Conservation (phyloP, 1,140 invertebrate genomes). For the Teleopsis dalmanni region DNA sequence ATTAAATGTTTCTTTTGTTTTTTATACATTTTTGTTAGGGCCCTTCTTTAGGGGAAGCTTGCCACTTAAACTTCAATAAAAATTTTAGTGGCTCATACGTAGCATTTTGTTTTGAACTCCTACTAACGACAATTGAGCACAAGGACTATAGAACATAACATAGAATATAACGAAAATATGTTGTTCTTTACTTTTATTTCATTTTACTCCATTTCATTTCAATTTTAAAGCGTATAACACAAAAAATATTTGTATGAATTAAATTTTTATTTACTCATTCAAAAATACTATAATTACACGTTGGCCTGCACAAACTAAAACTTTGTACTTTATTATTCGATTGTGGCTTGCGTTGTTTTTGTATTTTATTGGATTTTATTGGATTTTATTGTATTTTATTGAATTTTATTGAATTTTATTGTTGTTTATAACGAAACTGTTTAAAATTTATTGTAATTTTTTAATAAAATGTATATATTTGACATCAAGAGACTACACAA, state of each 20-base stretch:
- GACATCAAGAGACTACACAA: too few relatives aligned
- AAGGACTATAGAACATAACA: conserved; percentile 15
- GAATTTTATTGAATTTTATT: not conserved
- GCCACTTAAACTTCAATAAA: too few relatives aligned
- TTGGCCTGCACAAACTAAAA: not conserved
- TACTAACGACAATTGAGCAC: conserved; percentile 15
- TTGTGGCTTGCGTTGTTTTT: not conserved
- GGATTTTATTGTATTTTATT: not conserved
- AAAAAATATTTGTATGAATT: too few relatives aligned
- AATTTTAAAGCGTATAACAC: too few relatives aligned
- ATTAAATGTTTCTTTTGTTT: not conserved
- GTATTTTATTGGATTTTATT: not conserved
- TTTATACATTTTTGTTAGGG: not conserved
- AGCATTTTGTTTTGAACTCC: conserved; percentile 17
- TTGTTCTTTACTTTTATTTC: not conserved
- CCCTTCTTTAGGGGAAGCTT: too few relatives aligned
- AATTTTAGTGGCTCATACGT: too few relatives aligned
- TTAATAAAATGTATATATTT: conserved; percentile 6
- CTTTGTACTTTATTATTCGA: not conserved
- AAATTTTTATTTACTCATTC: too few relatives aligned
- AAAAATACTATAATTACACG: too few relatives aligned
- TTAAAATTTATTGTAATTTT: not conserved
- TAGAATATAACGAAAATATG: too few relatives aligned
- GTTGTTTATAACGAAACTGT: not conserved
- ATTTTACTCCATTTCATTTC: not conserved